Evolutionary conservation across 2,797 vertebrate species (phyloP).

Genomic region (Sebastes melanostomus): DNA sequence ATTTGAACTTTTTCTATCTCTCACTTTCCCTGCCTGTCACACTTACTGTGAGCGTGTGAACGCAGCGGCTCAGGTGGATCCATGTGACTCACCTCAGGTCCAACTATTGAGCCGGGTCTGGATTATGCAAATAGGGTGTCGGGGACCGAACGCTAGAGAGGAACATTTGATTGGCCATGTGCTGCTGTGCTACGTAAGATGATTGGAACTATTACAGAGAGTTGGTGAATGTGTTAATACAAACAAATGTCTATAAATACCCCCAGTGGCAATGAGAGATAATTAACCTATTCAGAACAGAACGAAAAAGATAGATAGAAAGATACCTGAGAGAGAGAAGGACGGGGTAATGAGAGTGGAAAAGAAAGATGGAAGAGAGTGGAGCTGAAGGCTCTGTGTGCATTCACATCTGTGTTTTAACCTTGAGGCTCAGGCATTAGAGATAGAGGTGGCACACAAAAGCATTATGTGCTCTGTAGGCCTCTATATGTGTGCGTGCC

Average conservation of each 20-base stretch:
- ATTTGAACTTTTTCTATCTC: not conserved
- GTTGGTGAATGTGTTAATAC: conserved; percentile 9
- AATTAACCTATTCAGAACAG: conserved; percentile 16
- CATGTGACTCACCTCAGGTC: conserved; percentile 51
- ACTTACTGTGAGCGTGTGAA: not conserved
- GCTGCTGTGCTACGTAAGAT: conserved; percentile 16
- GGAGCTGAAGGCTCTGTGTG: conserved; percentile 12
- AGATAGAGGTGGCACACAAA: conserved; percentile 16
- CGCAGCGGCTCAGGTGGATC: conserved; percentile 37
- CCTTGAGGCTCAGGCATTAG: conserved; percentile 46
- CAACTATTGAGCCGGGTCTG: conserved; percentile 57
- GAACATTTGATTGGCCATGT: conserved; percentile 33
- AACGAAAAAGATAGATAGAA: conserved; percentile 20
- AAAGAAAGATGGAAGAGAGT: conserved; percentile 1
- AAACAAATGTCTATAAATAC: conserved; percentile 26
- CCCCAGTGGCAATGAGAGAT: not conserved
- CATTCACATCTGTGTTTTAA: conserved; percentile 45
- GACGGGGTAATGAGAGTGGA: not conserved
- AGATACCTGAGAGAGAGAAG: conserved; percentile 1
- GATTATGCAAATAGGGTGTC: conserved; percentile 66
- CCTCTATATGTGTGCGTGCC: not conserved
- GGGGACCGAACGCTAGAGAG: conserved; percentile 20
- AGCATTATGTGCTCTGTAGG: conserved; percentile 6
- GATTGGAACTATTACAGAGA: not conserved
- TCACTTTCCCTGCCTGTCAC: conserved; percentile 22